These are phyloP conservation scores for Lycopodina hypogea DNA, from an alignment of 37 sponge, comb jelly and placozoan genomes.

Conservation along the genomic window DNA sequence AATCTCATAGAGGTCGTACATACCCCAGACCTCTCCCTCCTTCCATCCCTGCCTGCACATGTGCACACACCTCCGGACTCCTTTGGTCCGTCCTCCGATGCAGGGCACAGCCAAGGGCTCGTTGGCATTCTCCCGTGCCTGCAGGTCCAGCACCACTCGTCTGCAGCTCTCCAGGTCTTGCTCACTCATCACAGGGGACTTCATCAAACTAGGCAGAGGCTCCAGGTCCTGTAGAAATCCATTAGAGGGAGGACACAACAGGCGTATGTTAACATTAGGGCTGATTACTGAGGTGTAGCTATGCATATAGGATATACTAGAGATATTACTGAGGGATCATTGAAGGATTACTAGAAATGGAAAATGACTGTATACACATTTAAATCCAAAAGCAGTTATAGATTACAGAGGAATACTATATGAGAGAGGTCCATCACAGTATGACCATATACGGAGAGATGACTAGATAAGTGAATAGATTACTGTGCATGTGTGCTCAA, in stretches of 20 bases:
- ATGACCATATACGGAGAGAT: too few relatives aligned
- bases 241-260: not conserved
- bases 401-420: not conserved
- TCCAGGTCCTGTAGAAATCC: slow-evolving; percentile 54
- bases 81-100: slow-evolving; percentile 48
- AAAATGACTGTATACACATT: not conserved
- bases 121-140: slow-evolving; percentile 45
- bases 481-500: too few relatives aligned
- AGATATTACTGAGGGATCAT: too few relatives aligned
- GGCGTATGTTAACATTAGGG: too few relatives aligned
- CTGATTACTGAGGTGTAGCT: too few relatives aligned
- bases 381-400: not conserved
- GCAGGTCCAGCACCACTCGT: slow-evolving; percentile 28
- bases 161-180: slow-evolving; percentile 57
- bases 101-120: slow-evolving; percentile 58
- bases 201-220: slow-evolving; percentile 45
- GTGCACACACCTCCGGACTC: slow-evolving; percentile 39
- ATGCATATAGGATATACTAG: too few relatives aligned
- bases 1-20: too few relatives aligned
- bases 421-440: too few relatives aligned
- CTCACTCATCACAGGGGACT: slow-evolving; percentile 25
- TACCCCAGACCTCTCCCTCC: too few relatives aligned
- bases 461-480: too few relatives aligned
- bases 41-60: too few relatives aligned
- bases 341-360: too few relatives aligned